phyloP scores from a whole-genome alignment of 2,888 invertebrate species.

The Chrysotoxum bicinctum region DNA sequence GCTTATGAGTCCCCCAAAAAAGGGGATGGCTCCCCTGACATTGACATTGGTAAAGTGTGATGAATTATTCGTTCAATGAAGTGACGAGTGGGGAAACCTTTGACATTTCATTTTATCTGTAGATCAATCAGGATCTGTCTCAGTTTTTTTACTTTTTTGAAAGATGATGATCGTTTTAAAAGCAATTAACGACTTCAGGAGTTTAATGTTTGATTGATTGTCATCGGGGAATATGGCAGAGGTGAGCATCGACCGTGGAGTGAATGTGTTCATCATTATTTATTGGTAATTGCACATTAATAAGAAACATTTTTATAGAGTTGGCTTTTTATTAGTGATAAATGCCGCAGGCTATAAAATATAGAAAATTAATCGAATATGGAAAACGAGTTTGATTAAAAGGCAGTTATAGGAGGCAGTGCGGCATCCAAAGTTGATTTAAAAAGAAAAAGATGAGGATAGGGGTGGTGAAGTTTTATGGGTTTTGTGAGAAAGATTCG shows the following conservation, averaged over 20 bases:
- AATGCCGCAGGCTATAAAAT: not conserved
- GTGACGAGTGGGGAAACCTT: slow-evolving; percentile 42
- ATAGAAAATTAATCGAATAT: slow-evolving; percentile 19
- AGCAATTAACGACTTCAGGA: slow-evolving; percentile 40
- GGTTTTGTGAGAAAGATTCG: not conserved
- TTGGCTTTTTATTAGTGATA: slow-evolving; percentile 14
- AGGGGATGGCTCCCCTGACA: slow-evolving; percentile 40
- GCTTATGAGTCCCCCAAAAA: slow-evolving; percentile 34
- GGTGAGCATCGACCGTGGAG: slow-evolving; percentile 2
- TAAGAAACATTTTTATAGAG: not conserved
- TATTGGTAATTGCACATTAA: slow-evolving; percentile 42
- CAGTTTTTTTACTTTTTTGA: not conserved
- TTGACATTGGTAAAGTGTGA: slow-evolving; percentile 46
- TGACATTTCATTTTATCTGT: slow-evolving; percentile 26
- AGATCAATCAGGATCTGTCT: slow-evolving; percentile 53
- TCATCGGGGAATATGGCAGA: not conserved
- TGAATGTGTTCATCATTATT: slow-evolving; percentile 36
- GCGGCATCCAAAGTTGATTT: not conserved
- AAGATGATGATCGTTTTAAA: slow-evolving; percentile 22
- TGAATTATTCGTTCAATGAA: slow-evolving; percentile 52
- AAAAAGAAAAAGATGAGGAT: slow-evolving; percentile 3
- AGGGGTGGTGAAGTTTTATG: not conserved
- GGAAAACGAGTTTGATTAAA: slow-evolving; percentile 46
- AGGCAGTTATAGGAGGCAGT: slow-evolving; percentile 26
- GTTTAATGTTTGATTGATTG: slow-evolving; percentile 18